Evolutionary conservation across 2,797 vertebrate genomes (phyloP), one percentile per base, ranked within the genome.

Genomic region (Jordanella pulchra): DNA sequence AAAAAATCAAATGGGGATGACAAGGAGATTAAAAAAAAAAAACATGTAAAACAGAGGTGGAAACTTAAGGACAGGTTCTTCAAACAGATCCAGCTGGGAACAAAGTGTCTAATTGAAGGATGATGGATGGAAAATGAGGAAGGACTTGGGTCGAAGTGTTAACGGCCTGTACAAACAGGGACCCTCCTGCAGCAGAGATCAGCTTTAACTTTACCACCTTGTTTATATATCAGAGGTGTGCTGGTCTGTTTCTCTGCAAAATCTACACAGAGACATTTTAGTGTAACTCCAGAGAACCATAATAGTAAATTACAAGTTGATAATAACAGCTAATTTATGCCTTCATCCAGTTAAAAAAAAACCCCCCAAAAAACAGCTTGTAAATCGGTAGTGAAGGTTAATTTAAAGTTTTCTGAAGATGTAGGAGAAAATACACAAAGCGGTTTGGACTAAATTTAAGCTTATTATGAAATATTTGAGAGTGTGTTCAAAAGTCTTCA

Each of bases 41-140:
- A 53, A 32, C 7, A 30, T 45, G 25, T 27, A 50, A 12, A 0
- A 18, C 69, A 39, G 76, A 65, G 39, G 48, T 42, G 44, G 67
- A 21, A 76, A 27, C 25, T 42, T 13, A 35, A 39, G 63, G 56
- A 48, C 47, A 55, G 48, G 44, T 48, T 48, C 65, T 71, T 21
- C 14, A 81, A 77, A 77, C 55, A 78, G 39, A 66, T 50, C 48
- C 47, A 47, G 17, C 25, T 17, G 0, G 17, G 69, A 47, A 68
- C 6, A 35, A 63, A 15, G 61, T 67, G 64, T 55, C 65, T 44
- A 47, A 79, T 63, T 48, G 63, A 71, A 55, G 42, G 44, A 50
- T 76, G 81, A 80, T 23, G 10, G 67, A 80, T 67, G 60, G 50
- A 71, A 44, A 4, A 11, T 17, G 44, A 70, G 50, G n/a, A 71